Evolutionary conservation across 2,113 vertebrate species (phyloP), one percentile per base, ranked within the genome.

Genomic region (Onychorhynchus coronatus): DNA sequence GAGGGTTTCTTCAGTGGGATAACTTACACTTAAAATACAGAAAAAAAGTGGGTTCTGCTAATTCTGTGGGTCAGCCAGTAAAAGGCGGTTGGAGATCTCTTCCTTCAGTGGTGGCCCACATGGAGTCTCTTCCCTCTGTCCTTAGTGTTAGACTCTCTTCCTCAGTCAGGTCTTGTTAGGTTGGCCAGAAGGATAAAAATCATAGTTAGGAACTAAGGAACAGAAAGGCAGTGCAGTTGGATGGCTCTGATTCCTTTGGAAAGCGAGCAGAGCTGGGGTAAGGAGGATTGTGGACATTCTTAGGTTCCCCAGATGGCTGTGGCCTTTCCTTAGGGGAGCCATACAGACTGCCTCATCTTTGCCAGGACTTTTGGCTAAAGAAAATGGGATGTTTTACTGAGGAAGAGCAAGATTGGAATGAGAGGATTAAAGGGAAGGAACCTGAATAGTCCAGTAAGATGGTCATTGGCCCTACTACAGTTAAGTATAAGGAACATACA

Each of bases 261-360:
- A 80, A 33, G 6, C 0, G 1, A 39, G 42, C 6, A 7, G 31
- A 70, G 16, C 12, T 77, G 20, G 33, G 8, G 6, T n/a, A 9
- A 41, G 76, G 15, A 68, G n/a, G 41, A 27, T 21, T 35, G 24
- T 50, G 27, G 30, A 30, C 49, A 80, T 65, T 58, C 1, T 5
- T 22, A 11, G 11, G 4, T 72, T 84, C 39, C 13, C 35, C 14
- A 10, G 11, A n/a, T 78, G 0, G 2, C 49, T 73, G 44, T 68
- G 67, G 39, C 53, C 22, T 86, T 41, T 53, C 39, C 52, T 70
- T 4, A 2, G 41, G 49, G 30, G 11, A 44, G n/a, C 7, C 22
- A 22, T 6, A 14, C 27, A 31, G n/a, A 27, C 49, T 19, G 21
- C 85, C 35, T 61, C 2, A 1, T 49, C 41, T 80, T 89, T 85